Evolutionary conservation across 2,888 invertebrate species (phyloP).

Genomic region (Aspidiotus rigidus): DNA sequence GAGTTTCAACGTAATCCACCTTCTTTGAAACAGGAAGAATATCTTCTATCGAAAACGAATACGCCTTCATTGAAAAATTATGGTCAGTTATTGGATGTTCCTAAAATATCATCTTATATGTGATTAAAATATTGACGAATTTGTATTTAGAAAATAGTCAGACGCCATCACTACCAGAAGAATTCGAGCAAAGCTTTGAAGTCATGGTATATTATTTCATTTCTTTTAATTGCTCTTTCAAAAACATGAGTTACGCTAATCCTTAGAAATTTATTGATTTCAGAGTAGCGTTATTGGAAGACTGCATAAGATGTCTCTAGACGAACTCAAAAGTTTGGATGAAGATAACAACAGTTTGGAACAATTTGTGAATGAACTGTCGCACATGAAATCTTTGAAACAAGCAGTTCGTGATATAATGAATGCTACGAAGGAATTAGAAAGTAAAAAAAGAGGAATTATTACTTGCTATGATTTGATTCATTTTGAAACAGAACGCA

Average conservation of each 20-base stretch:
- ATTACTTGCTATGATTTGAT: not conserved
- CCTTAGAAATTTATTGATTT: slow-evolving; percentile 4
- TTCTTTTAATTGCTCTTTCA: too few relatives aligned
- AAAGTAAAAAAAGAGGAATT: slow-evolving; percentile 45
- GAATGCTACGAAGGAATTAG: slow-evolving; percentile 58
- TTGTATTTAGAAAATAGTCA: slow-evolving; percentile 6
- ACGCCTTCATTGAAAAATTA: too few relatives aligned
- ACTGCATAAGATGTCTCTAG: slow-evolving; percentile 47
- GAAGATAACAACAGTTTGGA: slow-evolving; percentile 62
- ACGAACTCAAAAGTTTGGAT: slow-evolving; percentile 61
- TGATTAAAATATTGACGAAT: not conserved
- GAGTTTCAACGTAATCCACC: slow-evolving; percentile 63
- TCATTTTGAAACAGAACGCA: too few relatives aligned
- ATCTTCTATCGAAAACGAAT: not conserved
- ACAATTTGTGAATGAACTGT: slow-evolving; percentile 61
- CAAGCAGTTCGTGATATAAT: slow-evolving; percentile 61
- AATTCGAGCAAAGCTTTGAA: slow-evolving; percentile 28
- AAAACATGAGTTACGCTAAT: too few relatives aligned
- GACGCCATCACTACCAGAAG: slow-evolving; percentile 2
- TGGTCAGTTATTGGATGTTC: too few relatives aligned
- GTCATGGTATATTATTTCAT: slow-evolving; percentile 19
- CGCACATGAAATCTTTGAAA: slow-evolving; percentile 52
- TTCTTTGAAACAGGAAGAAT: slow-evolving; percentile 39
- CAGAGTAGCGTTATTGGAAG: slow-evolving; percentile 45
- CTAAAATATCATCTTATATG: too few relatives aligned